A percentile compares a stretch with the other conserved stretches of the same genome.
These are phyloP conservation scores for Penaeus japonicus DNA, from an alignment of 1,140 invertebrate genomes.

Conservation along the genomic window DNA sequence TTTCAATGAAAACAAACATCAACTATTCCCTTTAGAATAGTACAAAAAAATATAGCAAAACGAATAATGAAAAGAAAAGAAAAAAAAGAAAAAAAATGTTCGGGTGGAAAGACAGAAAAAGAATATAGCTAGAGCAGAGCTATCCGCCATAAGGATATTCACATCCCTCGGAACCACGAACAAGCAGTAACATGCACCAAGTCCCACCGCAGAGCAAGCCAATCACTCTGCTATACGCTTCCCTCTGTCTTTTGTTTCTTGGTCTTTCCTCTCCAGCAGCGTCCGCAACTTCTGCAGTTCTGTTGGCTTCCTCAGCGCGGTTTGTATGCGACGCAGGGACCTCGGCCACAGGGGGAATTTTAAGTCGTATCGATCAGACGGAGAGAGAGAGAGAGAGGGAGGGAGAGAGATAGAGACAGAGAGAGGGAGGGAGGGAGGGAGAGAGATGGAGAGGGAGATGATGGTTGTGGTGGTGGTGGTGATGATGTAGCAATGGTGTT, in stretches of 20 bases:
- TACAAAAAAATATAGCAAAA: too few species aligned
- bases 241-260: not conserved
- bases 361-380: slow-evolving; percentile 6
- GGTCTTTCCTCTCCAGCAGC: not conserved
- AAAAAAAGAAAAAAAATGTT: too few species aligned
- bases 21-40: too few species aligned
- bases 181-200: too few species aligned
- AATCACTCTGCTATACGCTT: too few species aligned
- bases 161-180: too few species aligned
- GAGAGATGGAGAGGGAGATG: not conserved
- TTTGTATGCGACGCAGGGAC: slow-evolving; percentile 8
- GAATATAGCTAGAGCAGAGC: too few species aligned
- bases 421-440: not conserved
- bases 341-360: slow-evolving; percentile 3
- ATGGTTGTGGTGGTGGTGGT: not conserved
- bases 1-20: too few species aligned
- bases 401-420: not conserved
- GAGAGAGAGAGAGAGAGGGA: not conserved
- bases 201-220: too few species aligned
- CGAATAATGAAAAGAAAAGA: too few species aligned
- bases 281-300: slow-evolving; percentile 6
- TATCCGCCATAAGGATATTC: too few species aligned
- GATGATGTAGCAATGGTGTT: not conserved
- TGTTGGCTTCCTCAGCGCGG: not conserved
- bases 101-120: too few species aligned